Evolutionary conservation across 1,140 invertebrate genomes (phyloP), one percentile per base, ranked within the genome.

Genomic region (Gryllus bimaculatus): DNA sequence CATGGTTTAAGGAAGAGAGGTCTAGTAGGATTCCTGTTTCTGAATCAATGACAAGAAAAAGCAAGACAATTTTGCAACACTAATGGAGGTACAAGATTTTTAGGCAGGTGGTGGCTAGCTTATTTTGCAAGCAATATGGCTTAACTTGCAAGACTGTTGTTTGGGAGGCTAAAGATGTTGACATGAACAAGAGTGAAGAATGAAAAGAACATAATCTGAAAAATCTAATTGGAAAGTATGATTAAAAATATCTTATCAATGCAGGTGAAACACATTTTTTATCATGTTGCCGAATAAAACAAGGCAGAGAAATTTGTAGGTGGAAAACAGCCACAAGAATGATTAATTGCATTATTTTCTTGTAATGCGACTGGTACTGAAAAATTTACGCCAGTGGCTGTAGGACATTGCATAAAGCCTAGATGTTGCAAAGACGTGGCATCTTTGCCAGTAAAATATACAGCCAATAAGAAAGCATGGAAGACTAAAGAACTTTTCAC

Each of bases 401-500:
- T 21, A 75, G 48, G 48, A 47, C 20, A 20, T 49, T 66, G 21
- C 15, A 8, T 73, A 47, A 20, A 26, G 20, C n/a, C 12, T 20
- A 78, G 73, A 26, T 78, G 78, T 78, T 21, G 3, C 78, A 74
- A 39, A 39, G 26, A 5, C 5, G 26, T 39, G 26, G 26, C 26
- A 39, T 74, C 49, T 73, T 39, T 75, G 48, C 78, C 78, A n/a
- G 78, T 10, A 74, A 73, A 73, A 5, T 78, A 78, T 21, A 21
- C 5, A 20, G 39, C n/a, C 66, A 78, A 78, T 7, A 78, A 21
- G n/a, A 54, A 73, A 18, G 78, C 78, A 78, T 78, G 5, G 78
- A 78, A 76, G 78, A 73, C 78, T 0, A 78, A 78, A 78, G 78
- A 73, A 12, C 20, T 77, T 21, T 78, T 78, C 75, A 8, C n/a